phyloP scores from a whole-genome alignment of 1,140 invertebrate genomes.

The Sitodiplosis mosellana region DNA sequence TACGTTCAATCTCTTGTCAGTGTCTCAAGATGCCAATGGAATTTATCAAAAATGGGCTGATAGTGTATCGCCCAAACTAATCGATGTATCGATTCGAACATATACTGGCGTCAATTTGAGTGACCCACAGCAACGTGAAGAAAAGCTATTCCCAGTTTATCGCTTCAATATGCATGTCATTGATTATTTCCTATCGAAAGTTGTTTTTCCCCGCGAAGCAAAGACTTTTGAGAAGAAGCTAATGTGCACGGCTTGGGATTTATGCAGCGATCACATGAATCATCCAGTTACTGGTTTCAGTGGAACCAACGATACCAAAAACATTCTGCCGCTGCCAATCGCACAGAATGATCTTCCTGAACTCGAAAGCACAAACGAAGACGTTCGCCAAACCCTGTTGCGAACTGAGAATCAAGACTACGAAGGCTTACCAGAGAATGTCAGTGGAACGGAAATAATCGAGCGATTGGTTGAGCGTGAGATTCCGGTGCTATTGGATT shows the following conservation, averaged over 20 bases:
- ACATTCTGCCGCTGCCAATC: neutral
- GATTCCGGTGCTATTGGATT: neutral
- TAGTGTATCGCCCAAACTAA: neutral
- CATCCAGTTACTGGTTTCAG: neutral
- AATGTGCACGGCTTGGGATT: neutral
- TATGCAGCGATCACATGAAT: neutral
- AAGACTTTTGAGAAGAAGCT: neutral
- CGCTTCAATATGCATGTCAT: neutral
- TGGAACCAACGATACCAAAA: neutral
- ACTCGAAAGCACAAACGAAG: neutral
- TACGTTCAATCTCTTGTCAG: neutral
- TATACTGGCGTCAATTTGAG: neutral
- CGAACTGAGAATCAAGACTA: neutral
- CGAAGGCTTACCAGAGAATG: neutral
- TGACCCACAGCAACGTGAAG: neutral
- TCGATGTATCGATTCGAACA: neutral
- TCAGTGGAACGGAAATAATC: neutral
- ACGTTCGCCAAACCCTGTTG: neutral
- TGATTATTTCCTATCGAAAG: neutral
- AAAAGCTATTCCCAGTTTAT: neutral
- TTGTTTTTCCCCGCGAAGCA: neutral
- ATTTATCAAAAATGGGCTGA: neutral
- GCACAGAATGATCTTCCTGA: neutral
- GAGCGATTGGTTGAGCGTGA: neutral
- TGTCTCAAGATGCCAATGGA: neutral